These are phyloP conservation scores for Dexiosoma caninum DNA, from an alignment of 2,888 invertebrate species.

Conservation along the genomic window DNA sequence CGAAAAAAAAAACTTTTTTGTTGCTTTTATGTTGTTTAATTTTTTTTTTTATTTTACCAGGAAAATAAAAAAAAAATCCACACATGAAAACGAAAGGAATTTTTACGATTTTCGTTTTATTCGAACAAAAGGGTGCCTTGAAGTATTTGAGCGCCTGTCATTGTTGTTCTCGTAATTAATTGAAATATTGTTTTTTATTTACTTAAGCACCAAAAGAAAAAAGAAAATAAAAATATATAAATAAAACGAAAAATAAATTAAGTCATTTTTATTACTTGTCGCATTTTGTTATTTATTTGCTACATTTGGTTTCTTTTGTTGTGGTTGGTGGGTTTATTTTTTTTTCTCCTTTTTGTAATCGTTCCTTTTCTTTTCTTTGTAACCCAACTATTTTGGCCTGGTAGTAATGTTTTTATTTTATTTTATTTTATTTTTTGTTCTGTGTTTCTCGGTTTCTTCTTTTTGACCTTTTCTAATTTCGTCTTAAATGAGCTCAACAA, in stretches of 20 bases:
- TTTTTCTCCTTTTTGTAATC: not conserved
- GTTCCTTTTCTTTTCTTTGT: not conserved
- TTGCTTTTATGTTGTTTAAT: not conserved
- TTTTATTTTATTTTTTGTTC: not conserved
- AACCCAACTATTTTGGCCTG: not conserved
- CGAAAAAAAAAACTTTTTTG: not conserved
- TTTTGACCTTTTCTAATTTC: constrained; percentile 25
- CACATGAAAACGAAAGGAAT: constrained; percentile 23
- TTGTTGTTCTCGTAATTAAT: constrained; percentile 50
- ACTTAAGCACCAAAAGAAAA: constrained; percentile 36
- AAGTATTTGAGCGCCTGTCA: not conserved
- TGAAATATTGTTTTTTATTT: constrained; percentile 54
- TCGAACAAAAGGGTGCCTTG: not conserved
- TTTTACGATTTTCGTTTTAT: constrained; percentile 18
- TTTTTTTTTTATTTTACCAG: not conserved
- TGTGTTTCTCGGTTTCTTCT: not conserved
- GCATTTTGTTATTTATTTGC: constrained; percentile 62
- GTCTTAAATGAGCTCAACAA: constrained; percentile 27
- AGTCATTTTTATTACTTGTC: constrained; percentile 64
- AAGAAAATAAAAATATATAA: not conserved
- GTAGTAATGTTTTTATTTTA: not conserved
- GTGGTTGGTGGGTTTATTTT: constrained; percentile 32
- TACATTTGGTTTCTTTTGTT: constrained; percentile 50
- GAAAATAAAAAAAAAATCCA: not conserved
- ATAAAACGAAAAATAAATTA: constrained; percentile 56